phyloP scores from a whole-genome alignment of 2,797 vertebrate species.

The Gymnopithys bicolor region DNA sequence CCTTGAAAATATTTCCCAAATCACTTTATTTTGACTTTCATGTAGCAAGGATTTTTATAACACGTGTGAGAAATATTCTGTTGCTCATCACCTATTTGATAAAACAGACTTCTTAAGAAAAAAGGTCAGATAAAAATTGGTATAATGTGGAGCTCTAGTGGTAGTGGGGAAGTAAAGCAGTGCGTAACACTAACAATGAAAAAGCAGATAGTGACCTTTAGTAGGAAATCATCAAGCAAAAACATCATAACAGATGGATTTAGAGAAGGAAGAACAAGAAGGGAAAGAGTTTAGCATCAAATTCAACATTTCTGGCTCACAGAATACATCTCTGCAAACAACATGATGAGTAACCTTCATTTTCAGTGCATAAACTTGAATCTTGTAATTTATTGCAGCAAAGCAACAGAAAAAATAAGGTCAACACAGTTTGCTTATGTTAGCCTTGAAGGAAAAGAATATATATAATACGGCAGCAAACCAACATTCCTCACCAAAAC shows the following conservation, averaged over 20 bases:
- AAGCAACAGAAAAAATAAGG: background rate
- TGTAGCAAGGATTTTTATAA: background rate
- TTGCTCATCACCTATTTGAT: background rate
- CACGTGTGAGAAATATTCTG: background rate
- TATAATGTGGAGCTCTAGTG: constrained; percentile 81
- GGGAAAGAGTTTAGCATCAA: background rate
- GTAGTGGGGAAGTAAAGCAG: constrained; percentile 72
- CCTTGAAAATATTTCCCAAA: background rate
- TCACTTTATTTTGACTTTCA: background rate
- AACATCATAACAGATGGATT: background rate
- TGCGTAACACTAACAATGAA: background rate
- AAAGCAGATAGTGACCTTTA: background rate
- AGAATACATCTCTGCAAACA: background rate
- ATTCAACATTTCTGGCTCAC: background rate
- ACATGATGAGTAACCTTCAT: background rate
- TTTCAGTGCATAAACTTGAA: background rate
- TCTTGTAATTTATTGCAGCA: background rate
- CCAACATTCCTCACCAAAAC: background rate
- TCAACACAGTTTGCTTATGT: background rate
- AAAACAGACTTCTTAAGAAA: background rate
- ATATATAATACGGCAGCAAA: background rate
- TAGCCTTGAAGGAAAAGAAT: background rate
- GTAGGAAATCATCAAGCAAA: background rate
- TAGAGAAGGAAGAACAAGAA: background rate
- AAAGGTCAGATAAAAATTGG: constrained; percentile 70